These are phyloP conservation scores for Otolemur garnettii DNA, from an alignment of 2,113 vertebrate species.

Conservation along the genomic window DNA sequence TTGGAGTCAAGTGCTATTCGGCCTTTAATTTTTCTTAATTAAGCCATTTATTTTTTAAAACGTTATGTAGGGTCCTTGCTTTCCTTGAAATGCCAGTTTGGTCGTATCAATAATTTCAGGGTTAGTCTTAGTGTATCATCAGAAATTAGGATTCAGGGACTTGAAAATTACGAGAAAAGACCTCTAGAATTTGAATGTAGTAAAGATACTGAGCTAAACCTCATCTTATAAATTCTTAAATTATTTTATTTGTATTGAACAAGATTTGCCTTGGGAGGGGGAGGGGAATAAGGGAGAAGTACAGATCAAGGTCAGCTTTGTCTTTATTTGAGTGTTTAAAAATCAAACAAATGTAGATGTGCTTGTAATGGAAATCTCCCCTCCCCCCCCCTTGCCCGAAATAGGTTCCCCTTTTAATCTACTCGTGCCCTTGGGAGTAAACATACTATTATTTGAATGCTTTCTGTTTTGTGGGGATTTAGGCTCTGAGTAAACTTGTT, in stretches of 20 bases:
- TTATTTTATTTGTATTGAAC: slow-evolving; percentile 41
- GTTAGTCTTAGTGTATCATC: background rate
- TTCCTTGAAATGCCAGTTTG: slow-evolving; percentile 44
- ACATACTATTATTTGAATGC: slow-evolving; percentile 51
- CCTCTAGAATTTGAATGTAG: background rate
- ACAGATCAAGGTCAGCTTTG: slow-evolving; percentile 75
- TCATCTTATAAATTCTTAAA: slow-evolving; percentile 37
- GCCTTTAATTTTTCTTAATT: background rate
- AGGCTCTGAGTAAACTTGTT: slow-evolving; percentile 30
- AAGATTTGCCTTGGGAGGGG: background rate
- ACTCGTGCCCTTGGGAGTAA: background rate
- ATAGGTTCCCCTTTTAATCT: slow-evolving; percentile 1
- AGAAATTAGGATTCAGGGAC: slow-evolving; percentile 17
- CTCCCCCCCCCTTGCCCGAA: background rate
- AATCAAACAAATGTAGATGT: background rate
- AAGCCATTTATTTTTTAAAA: slow-evolving; percentile 12
- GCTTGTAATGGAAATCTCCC: background rate
- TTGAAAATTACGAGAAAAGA: slow-evolving; percentile 47
- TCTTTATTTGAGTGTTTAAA: slow-evolving; percentile 64
- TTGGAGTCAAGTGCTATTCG: background rate
- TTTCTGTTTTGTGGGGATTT: slow-evolving; percentile 42
- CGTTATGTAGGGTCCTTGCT: background rate
- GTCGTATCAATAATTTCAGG: background rate
- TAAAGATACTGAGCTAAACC: background rate
- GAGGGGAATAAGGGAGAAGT: slow-evolving; percentile 52